Evolutionary conservation across 2,888 invertebrate species (phyloP).

Genomic region (Eucera pruinosa): DNA sequence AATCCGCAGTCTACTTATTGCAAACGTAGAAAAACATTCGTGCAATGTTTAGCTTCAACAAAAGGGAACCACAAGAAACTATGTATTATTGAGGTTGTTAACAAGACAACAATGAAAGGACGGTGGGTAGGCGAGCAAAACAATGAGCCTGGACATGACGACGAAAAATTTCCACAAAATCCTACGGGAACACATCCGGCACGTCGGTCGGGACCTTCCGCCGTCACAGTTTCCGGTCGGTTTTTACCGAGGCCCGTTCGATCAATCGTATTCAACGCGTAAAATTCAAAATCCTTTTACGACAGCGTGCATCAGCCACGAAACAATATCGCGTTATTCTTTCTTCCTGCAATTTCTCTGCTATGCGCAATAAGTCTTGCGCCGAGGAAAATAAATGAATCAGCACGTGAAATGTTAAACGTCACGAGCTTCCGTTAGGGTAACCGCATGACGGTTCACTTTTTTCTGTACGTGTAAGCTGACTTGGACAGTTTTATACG

Average conservation of each 20-base stretch:
- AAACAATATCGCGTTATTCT: slow-evolving; percentile 39
- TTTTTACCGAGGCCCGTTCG: slow-evolving; percentile 38
- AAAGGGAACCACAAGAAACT: slow-evolving; percentile 4
- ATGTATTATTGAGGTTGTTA: background rate
- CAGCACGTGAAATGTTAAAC: background rate
- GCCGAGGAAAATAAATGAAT: background rate
- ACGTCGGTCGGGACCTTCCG: slow-evolving; percentile 50
- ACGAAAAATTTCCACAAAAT: slow-evolving; percentile 43
- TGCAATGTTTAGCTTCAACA: too few species aligned
- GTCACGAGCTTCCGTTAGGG: background rate
- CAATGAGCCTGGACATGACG: slow-evolving; percentile 19
- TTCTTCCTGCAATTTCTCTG: slow-evolving; percentile 7
- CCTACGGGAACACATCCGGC: slow-evolving; percentile 46
- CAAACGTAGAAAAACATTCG: too few species aligned
- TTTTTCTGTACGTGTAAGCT: too few species aligned
- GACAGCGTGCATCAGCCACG: slow-evolving; percentile 43
- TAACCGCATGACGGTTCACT: too few species aligned
- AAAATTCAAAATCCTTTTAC: slow-evolving; percentile 59
- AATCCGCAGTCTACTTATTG: too few species aligned
- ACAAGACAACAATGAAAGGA: background rate
- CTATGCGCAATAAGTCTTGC: background rate
- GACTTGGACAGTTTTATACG: too few species aligned
- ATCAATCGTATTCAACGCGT: slow-evolving; percentile 58
- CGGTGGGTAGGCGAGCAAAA: slow-evolving; percentile 3
- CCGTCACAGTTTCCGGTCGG: slow-evolving; percentile 33